These are phyloP conservation scores for Psittacara wagleri DNA, from an alignment of 2,113 vertebrate genomes.

Conservation along the genomic window DNA sequence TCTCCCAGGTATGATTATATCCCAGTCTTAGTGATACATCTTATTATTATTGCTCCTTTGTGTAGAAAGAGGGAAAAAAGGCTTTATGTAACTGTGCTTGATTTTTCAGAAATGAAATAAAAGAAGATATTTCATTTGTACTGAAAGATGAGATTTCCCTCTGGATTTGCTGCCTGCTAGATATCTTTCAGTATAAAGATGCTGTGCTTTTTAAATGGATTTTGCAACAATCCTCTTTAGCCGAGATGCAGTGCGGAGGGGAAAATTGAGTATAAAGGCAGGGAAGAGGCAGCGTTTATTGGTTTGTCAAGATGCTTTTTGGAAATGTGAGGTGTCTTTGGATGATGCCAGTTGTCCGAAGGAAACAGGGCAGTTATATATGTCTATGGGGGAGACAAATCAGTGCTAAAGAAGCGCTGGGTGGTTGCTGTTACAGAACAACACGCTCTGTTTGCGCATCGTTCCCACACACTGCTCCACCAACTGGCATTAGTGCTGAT, in stretches of 20 bases:
- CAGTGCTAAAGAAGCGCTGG: not conserved
- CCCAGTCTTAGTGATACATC: not conserved
- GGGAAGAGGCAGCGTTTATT: not conserved
- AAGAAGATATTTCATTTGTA: conserved; percentile 30
- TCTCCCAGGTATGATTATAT: not conserved
- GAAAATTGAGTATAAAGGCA: not conserved
- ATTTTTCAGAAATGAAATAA: conserved; percentile 45
- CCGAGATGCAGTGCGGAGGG: not conserved
- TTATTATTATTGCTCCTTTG: not conserved
- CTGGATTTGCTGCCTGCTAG: conserved; percentile 66
- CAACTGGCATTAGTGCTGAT: not conserved
- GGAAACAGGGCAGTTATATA: not conserved
- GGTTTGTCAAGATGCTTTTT: not conserved
- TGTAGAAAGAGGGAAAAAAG: not conserved
- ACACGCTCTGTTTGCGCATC: not conserved
- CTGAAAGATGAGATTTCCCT: conserved; percentile 52
- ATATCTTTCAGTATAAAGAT: conserved; percentile 60
- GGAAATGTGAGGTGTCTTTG: not conserved
- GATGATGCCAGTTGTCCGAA: not conserved
- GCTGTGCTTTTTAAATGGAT: conserved; percentile 43
- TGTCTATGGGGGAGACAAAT: not conserved
- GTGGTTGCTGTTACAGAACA: not conserved
- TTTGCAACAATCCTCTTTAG: conserved; percentile 34
- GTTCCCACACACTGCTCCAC: not conserved
- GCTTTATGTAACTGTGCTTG: conserved; percentile 2